phyloP scores from a whole-genome alignment of 2,113 vertebrate genomes.

The Zeus faber region DNA sequence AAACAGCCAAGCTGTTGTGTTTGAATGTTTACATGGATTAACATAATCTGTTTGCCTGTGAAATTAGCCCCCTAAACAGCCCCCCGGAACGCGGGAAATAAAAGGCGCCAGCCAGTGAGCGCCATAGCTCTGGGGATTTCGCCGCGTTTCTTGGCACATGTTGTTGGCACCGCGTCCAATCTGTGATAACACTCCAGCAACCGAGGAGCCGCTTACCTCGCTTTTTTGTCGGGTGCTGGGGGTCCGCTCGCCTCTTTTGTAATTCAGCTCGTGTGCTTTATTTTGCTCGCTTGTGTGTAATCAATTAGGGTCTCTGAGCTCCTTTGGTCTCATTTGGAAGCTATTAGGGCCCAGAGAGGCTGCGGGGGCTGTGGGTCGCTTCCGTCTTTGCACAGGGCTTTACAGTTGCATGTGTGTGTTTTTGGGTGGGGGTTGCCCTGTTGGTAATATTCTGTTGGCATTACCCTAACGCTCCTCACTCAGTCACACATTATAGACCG shows the following conservation, averaged over 20 bases:
- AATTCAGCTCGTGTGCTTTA: conserved; percentile 43
- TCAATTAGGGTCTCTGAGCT: conserved; percentile 44
- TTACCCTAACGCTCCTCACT: conserved; percentile 24
- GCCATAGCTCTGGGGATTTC: conserved; percentile 62
- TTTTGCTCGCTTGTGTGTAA: conserved; percentile 57
- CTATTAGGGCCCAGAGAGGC: conserved; percentile 27
- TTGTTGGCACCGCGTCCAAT: conserved; percentile 52
- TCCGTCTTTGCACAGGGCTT: not conserved
- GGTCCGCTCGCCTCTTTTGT: conserved; percentile 31
- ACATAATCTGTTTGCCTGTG: conserved; percentile 81
- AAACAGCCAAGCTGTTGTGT: conserved; percentile 74
- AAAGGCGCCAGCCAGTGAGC: conserved; percentile 65
- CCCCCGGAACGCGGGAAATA: conserved; percentile 68
- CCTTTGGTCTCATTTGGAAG: conserved; percentile 41
- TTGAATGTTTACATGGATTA: conserved; percentile 81
- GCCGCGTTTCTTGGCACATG: conserved; percentile 64
- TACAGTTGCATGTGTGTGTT: not conserved
- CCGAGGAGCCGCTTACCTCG: conserved; percentile 49
- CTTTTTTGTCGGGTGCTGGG: conserved; percentile 27
- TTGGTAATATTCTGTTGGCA: conserved; percentile 2
- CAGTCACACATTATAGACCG: conserved; percentile 42
- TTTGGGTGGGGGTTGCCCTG: too few species aligned
- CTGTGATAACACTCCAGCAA: conserved; percentile 54
- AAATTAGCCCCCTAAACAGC: conserved; percentile 79
- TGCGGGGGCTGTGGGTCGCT: not conserved